Conservation (phyloP, 2,797 vertebrate genomes). For the Neostethus bicornis region DNA sequence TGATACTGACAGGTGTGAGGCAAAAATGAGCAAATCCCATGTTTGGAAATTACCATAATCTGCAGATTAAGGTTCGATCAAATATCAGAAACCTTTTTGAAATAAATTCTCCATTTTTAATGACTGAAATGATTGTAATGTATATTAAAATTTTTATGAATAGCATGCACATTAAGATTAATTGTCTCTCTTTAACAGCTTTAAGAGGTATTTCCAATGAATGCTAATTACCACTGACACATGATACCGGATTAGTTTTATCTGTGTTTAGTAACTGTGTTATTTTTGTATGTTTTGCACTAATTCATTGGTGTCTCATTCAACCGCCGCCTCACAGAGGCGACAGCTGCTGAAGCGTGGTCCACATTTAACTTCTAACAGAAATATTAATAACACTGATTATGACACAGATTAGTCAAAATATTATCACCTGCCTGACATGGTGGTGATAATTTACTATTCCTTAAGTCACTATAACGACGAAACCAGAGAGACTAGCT, state of each 20-base stretch:
- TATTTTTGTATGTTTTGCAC: background rate
- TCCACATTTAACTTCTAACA: background rate
- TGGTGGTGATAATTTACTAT: background rate
- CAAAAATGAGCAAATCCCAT: slow-evolving; percentile 52
- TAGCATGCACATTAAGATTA: too few species aligned
- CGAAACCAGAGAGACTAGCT: too few species aligned
- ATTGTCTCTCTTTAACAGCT: too few species aligned
- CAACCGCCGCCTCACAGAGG: background rate
- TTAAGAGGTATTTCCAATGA: too few species aligned
- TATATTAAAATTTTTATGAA: too few species aligned
- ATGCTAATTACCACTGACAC: too few species aligned
- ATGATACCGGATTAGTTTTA: too few species aligned
- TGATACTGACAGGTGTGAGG: slow-evolving; percentile 50
- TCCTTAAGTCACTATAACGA: background rate
- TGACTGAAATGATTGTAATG: background rate
- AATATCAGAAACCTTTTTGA: background rate
- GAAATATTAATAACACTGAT: background rate
- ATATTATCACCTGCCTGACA: background rate
- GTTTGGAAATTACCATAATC: slow-evolving; percentile 30
- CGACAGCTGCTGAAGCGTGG: background rate
- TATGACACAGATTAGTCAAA: too few species aligned
- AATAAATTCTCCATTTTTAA: background rate
- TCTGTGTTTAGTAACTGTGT: background rate
- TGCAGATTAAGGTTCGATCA: slow-evolving; percentile 11
- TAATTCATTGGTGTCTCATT: too few species aligned